These are phyloP conservation scores for Heliconius nattereri DNA, from an alignment of 1,140 invertebrate species.

Conservation along the genomic window DNA sequence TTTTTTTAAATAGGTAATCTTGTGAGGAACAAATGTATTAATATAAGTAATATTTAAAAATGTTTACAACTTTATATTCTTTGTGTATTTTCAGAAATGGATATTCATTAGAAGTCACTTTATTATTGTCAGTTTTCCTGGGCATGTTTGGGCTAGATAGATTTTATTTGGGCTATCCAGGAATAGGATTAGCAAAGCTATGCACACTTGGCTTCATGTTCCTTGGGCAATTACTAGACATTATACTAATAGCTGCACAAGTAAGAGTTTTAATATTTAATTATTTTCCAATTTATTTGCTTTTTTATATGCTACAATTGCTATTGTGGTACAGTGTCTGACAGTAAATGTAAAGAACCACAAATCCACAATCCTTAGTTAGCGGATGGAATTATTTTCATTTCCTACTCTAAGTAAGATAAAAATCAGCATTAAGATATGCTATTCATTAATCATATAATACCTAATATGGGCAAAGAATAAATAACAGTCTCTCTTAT, in stretches of 20 bases:
- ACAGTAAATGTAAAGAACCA: too few relatives aligned
- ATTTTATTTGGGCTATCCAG: conserved; percentile 98
- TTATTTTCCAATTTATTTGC: neutral
- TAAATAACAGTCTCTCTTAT: too few relatives aligned
- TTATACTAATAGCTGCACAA: conserved; percentile 96
- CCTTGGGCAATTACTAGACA: conserved; percentile 96
- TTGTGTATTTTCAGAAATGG: conserved; percentile 88
- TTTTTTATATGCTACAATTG: neutral
- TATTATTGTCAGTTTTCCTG: conserved; percentile 96
- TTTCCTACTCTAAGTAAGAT: too few relatives aligned
- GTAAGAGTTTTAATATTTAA: conserved; percentile 42
- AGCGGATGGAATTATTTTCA: too few relatives aligned
- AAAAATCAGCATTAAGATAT: too few relatives aligned
- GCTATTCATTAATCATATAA: too few relatives aligned
- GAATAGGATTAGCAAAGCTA: conserved; percentile 95
- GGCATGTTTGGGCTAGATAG: conserved; percentile 99
- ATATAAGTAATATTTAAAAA: too few relatives aligned
- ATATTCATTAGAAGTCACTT: conserved; percentile 94
- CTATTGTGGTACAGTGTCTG: too few relatives aligned
- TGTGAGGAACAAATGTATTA: neutral
- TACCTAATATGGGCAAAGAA: too few relatives aligned
- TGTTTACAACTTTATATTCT: neutral
- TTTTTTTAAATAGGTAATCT: neutral
- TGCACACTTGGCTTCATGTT: conserved; percentile 98
- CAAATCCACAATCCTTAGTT: too few relatives aligned